phyloP scores from a whole-genome alignment of 2,797 vertebrate species.

The Channa striata region DNA sequence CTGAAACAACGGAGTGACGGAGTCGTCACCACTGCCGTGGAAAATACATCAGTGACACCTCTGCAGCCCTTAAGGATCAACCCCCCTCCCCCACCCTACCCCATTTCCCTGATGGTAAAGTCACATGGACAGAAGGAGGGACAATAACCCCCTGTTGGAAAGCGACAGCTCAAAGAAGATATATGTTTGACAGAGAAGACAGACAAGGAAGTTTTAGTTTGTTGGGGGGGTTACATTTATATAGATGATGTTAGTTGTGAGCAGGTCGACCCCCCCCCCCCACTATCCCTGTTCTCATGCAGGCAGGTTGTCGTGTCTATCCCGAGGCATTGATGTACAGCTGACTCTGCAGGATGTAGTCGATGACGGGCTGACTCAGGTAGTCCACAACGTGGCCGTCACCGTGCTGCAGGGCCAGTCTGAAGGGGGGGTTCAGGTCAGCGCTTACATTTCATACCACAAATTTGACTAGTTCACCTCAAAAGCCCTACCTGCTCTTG shows the following conservation, averaged over 20 bases:
- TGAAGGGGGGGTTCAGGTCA: slow-evolving; percentile 49
- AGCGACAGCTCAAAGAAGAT: slow-evolving; percentile 73
- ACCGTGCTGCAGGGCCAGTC: slow-evolving; percentile 97
- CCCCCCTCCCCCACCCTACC: slow-evolving; percentile 5
- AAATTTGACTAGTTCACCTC: no score
- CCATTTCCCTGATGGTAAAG: slow-evolving; percentile 55
- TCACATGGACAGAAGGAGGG: slow-evolving; percentile 78
- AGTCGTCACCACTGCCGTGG: slow-evolving; percentile 10
- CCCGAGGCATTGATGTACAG: slow-evolving; percentile 98
- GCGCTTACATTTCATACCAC: no score
- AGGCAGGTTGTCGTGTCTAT: slow-evolving; percentile 72
- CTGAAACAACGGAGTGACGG: slow-evolving; percentile 9
- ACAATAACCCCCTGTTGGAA: slow-evolving; percentile 72
- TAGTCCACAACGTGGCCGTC: slow-evolving; percentile 98
- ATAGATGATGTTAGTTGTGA: slow-evolving; percentile 26
- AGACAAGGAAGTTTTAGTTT: slow-evolving; percentile 55
- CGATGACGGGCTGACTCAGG: slow-evolving; percentile 95
- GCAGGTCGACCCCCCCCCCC: background rate
- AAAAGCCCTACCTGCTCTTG: slow-evolving; percentile 92
- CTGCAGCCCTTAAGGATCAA: slow-evolving; percentile 24
- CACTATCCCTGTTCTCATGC: slow-evolving; percentile 35
- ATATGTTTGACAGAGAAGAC: slow-evolving; percentile 79
- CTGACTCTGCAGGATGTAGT: slow-evolving; percentile 99
- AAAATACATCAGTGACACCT: slow-evolving; percentile 4
- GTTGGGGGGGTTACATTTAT: background rate